These are phyloP conservation scores for Novumbra hubbsi DNA, from an alignment of 2,797 vertebrate species.

Conservation along the genomic window DNA sequence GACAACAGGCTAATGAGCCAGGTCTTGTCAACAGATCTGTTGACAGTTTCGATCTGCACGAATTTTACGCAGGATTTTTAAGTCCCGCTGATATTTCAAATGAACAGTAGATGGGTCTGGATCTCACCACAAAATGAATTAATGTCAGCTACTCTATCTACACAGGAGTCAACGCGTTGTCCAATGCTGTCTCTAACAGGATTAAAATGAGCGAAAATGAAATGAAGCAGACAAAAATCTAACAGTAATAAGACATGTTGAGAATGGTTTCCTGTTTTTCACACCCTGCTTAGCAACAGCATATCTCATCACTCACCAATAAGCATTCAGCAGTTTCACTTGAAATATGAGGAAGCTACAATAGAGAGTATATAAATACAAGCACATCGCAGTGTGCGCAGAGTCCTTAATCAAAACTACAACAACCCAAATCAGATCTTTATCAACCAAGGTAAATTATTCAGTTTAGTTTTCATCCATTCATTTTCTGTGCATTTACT, in stretches of 20 bases:
- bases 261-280: constrained; percentile 6
- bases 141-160: too few species aligned
- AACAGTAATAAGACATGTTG: background rate
- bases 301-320: background rate
- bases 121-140: too few species aligned
- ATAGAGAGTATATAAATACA: background rate
- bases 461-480: background rate
- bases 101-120: too few species aligned
- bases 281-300: background rate
- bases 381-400: background rate
- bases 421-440: background rate
- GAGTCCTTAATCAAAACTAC: background rate
- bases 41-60: too few species aligned
- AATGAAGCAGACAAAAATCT: background rate
- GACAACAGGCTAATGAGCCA: too few species aligned
- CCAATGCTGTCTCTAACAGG: background rate
- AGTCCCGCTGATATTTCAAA: too few species aligned
- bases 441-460: background rate
- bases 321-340: background rate
- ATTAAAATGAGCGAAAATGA: background rate
- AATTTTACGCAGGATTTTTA: too few species aligned
- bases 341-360: background rate
- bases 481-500: background rate
- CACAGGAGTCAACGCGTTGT: too few species aligned
- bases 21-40: too few species aligned